Base-by-base conservation (phyloP, 2,888 invertebrate genomes). In the Sesamia inferens region DNA sequence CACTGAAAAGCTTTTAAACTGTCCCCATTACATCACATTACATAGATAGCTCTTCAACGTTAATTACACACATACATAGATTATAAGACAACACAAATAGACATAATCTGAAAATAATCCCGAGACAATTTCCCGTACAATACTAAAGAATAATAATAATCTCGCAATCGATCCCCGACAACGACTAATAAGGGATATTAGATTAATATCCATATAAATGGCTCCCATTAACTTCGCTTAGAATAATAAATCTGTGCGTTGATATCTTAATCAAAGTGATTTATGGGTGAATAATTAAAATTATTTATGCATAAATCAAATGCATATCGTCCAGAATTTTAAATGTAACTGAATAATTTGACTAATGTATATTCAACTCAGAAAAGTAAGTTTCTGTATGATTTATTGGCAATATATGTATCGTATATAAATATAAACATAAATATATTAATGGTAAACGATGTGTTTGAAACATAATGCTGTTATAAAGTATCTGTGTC, bases 171-270 rank as follows among this genome's bases (percentile, higher is more conserved):
- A 85, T 85, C 82, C 71, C 47, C 74, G 71, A 70, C 79, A 75
- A 75, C 78, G 76, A 88, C 76, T 80, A 89, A 88, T 87, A 85
- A 84, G 79, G 81, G 76, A 83, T 61, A 88, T 86, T 86, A 88
- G 86, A 89, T 89, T 86, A 89, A 91, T 90, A 85, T 83, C 83
- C 80, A 86, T 86, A 90, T 90, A 87, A 91, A 90, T 89, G 85
- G 82, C 81, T 70, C 69, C 81, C 84, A 90, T 91, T 89, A 90
- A 87, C 86, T 83, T 85, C 82, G 83, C 79, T 82, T 78, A 82
- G 72, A 82, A 88, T 85, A 87, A 91, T 89, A 88, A 89, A 89
- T 90, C 85, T 82, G 78, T 67, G 63, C 82, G 81, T 78, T 79
- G 84, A 90, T 88, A 88, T 87, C 88, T 88, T 88, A 85, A 87